Evolutionary conservation across 2,797 vertebrate species (phyloP).

Genomic region (Crenichthys baileyi): DNA sequence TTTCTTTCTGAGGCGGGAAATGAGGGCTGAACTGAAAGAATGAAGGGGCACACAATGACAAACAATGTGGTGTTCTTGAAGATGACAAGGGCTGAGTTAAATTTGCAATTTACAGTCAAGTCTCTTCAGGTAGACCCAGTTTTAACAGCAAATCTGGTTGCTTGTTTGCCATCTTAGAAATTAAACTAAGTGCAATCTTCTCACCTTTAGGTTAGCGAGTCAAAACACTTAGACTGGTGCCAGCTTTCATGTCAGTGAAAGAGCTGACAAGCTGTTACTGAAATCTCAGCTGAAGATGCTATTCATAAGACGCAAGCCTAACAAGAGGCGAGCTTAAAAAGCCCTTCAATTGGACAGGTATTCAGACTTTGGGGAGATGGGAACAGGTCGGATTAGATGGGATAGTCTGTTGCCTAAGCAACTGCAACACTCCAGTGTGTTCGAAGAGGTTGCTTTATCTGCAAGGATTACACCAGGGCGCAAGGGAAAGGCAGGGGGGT

Average conservation of each 20-base stretch:
- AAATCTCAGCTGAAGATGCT: conserved; percentile 55
- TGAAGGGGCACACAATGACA: conserved; percentile 11
- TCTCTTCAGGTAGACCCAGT: conserved; percentile 12
- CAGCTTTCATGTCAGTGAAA: conserved; percentile 33
- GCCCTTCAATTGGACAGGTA: conserved; percentile 63
- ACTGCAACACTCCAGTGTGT: conserved; percentile 73
- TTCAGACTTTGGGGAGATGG: conserved; percentile 70
- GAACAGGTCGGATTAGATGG: conserved; percentile 75
- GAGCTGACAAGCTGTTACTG: conserved; percentile 37
- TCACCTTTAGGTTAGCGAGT: conserved; percentile 8
- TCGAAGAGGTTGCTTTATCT: conserved; percentile 72
- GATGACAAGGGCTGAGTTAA: conserved; percentile 28
- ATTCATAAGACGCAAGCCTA: conserved; percentile 56
- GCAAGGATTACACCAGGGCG: conserved; percentile 68
- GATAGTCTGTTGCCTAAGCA: conserved; percentile 76
- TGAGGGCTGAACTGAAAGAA: conserved; percentile 43
- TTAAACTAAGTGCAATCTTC: not conserved
- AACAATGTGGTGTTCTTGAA: conserved; percentile 27
- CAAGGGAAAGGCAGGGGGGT: not conserved
- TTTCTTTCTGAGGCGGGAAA: conserved; percentile 61
- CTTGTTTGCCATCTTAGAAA: conserved; percentile 6
- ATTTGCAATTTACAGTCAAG: conserved; percentile 30
- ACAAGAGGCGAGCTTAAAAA: conserved; percentile 60
- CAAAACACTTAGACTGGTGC: conserved; percentile 2
- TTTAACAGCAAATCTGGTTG: conserved; percentile 6